These are phyloP conservation scores for Sebastes trivittatus DNA, from an alignment of 2,797 vertebrate species.

Conservation along the genomic window DNA sequence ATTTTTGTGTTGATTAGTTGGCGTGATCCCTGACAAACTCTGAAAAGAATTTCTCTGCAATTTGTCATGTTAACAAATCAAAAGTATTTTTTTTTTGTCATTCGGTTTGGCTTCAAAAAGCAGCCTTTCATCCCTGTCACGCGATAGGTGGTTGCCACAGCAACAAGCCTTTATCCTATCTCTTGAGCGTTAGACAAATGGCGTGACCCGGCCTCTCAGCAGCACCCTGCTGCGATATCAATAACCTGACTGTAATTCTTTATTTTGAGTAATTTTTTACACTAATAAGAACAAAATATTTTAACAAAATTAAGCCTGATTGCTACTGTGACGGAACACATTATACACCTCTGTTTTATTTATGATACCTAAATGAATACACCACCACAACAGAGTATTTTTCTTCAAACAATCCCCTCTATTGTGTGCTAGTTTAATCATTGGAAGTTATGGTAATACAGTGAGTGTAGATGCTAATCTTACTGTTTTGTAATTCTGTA, in stretches of 20 bases:
- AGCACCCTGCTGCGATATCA: conserved; percentile 18
- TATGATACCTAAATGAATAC: background rate
- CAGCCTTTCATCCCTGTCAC: conserved; percentile 28
- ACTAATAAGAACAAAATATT: background rate
- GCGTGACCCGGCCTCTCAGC: conserved; percentile 13
- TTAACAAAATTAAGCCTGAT: background rate
- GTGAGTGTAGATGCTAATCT: background rate
- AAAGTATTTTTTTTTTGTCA: background rate
- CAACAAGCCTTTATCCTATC: conserved; percentile 46
- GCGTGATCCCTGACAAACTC: background rate
- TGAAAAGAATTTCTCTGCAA: background rate
- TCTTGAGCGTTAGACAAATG: conserved; percentile 34
- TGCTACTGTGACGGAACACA: background rate
- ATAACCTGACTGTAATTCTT: conserved; percentile 15
- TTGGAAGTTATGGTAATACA: background rate
- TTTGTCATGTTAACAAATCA: conserved; percentile 6
- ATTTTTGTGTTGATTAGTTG: background rate
- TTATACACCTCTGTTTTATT: background rate
- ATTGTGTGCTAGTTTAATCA: background rate
- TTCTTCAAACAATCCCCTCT: background rate
- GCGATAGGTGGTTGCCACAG: conserved; percentile 55
- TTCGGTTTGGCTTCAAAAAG: conserved; percentile 19
- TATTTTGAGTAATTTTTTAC: conserved; percentile 27
- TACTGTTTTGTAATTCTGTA: background rate
- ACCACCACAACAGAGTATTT: background rate